Conservation (phyloP, 2,888 invertebrate species). For the Phymatocera aterrima region DNA sequence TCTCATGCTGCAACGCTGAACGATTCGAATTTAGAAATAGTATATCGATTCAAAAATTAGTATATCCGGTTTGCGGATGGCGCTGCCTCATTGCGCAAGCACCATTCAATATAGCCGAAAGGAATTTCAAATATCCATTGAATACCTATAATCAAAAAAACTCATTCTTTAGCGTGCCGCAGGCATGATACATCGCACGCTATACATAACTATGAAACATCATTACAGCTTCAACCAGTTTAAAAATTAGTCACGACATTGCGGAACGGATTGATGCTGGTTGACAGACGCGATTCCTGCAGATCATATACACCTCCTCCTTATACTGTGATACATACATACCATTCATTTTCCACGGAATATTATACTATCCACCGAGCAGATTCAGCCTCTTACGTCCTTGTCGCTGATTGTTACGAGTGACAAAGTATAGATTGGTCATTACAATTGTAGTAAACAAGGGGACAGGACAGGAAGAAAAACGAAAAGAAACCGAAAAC, state of each 20-base stretch:
- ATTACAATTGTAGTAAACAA: not conserved
- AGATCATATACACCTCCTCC: not conserved
- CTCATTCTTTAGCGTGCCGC: too few relatives aligned
- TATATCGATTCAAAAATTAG: too few relatives aligned
- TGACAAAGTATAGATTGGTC: not conserved
- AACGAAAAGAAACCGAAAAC: not conserved
- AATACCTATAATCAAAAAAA: too few relatives aligned
- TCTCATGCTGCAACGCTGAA: too few relatives aligned
- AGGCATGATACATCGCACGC: not conserved
- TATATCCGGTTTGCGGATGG: too few relatives aligned
- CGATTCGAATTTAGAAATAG: too few relatives aligned
- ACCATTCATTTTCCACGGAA: not conserved
- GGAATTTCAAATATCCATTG: too few relatives aligned
- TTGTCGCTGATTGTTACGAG: not conserved
- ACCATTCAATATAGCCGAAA: too few relatives aligned
- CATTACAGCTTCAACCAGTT: not conserved
- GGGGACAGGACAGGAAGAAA: not conserved
- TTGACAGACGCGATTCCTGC: not conserved
- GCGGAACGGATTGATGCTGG: slow-evolving; percentile 29
- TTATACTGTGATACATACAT: not conserved
- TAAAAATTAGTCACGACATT: slow-evolving; percentile 34
- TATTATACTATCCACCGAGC: not conserved
- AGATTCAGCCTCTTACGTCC: not conserved
- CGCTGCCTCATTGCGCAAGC: too few relatives aligned
- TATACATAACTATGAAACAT: not conserved